These are phyloP conservation scores for Epistrophe eligans DNA, from an alignment of 2,888 invertebrate genomes.

Conservation along the genomic window DNA sequence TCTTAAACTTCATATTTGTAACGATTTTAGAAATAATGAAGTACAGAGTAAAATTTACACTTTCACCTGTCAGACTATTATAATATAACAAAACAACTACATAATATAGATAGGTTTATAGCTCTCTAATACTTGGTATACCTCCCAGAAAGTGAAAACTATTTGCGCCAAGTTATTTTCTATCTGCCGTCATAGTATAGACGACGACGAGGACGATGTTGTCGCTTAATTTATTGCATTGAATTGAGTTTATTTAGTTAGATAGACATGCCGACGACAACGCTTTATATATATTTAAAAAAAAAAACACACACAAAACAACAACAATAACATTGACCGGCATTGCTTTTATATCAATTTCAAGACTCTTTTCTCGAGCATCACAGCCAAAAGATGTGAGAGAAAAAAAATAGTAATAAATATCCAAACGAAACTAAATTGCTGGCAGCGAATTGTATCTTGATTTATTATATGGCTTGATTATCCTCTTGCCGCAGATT, in stretches of 20 bases:
- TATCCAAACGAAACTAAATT: slow-evolving; percentile 36
- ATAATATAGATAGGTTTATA: neutral
- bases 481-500: slow-evolving; percentile 57
- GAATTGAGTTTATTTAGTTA: slow-evolving; percentile 61
- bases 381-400: slow-evolving; percentile 15
- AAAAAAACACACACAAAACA: neutral
- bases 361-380: slow-evolving; percentile 41
- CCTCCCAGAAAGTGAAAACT: slow-evolving; percentile 62
- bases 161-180: slow-evolving; percentile 49
- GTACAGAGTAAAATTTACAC: neutral
- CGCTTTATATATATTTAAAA: neutral
- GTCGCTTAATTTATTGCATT: slow-evolving; percentile 56
- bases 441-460: slow-evolving; percentile 56
- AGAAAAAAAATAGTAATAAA: slow-evolving; percentile 15
- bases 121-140: neutral
- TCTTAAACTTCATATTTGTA: too few relatives aligned
- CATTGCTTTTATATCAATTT: slow-evolving; percentile 63
- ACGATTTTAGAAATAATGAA: too few relatives aligned
- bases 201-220: slow-evolving; percentile 13
- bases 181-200: slow-evolving; percentile 17
- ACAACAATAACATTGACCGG: slow-evolving; percentile 52
- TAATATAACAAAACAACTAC: neutral
- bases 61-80: neutral
- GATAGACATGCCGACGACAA: slow-evolving; percentile 67
- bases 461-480: slow-evolving; percentile 56